phyloP scores from a whole-genome alignment of 2,113 vertebrate genomes.

The Saccopteryx leptura region DNA sequence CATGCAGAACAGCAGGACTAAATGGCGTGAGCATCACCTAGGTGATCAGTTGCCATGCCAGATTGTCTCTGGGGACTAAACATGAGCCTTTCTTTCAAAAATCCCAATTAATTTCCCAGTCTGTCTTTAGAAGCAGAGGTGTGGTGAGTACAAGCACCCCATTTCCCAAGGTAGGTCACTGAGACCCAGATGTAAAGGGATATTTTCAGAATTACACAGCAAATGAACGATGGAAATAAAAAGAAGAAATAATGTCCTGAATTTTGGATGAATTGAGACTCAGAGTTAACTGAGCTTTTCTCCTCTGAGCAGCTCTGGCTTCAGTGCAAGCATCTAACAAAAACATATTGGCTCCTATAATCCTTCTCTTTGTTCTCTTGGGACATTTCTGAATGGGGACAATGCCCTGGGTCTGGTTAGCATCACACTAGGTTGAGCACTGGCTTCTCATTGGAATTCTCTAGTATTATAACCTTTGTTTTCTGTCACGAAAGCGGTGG shows the following conservation, averaged over 20 bases:
- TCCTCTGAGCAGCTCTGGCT: constrained; percentile 50
- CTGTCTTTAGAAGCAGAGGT: not conserved
- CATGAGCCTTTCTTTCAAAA: constrained; percentile 26
- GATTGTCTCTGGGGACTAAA: not conserved
- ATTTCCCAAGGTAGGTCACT: constrained; percentile 51
- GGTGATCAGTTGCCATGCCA: constrained; percentile 47
- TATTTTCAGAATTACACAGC: not conserved
- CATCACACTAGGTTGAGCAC: not conserved
- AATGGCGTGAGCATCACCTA: constrained; percentile 57
- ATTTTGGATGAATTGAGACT: constrained; percentile 44
- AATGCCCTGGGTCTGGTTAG: not conserved
- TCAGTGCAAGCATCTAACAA: constrained; percentile 64
- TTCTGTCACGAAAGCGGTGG: not conserved
- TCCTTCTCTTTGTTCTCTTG: not conserved
- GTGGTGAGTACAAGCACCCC: not conserved
- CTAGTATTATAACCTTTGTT: constrained; percentile 9
- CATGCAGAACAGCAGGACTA: not conserved
- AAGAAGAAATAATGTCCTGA: not conserved
- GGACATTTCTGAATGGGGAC: not conserved
- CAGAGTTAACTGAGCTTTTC: constrained; percentile 5
- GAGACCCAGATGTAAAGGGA: constrained; percentile 22
- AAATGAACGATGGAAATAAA: not conserved
- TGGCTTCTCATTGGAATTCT: constrained; percentile 25
- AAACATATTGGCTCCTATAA: constrained; percentile 7
- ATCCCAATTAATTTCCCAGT: constrained; percentile 23